Evolutionary conservation across 1,140 invertebrate genomes (phyloP).

Genomic region (Leptopilina boulardi): DNA sequence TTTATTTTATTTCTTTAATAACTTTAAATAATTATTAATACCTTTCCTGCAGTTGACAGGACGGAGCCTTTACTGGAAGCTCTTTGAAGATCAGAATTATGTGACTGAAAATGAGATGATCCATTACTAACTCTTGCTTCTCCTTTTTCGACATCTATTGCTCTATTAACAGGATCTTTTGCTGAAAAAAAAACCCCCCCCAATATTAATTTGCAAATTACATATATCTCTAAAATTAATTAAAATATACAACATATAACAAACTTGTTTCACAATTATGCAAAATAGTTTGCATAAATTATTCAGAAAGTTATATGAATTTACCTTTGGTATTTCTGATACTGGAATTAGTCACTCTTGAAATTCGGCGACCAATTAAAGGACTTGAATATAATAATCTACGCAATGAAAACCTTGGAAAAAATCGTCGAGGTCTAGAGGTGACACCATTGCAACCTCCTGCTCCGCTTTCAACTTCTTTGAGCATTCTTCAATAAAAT

Average conservation of each 20-base stretch:
- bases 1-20: constrained; percentile 31
- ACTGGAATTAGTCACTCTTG: constrained; percentile 62
- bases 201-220: too few relatives aligned
- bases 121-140: constrained; percentile 68
- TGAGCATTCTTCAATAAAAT: constrained; percentile 65
- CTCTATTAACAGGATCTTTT: constrained; percentile 65
- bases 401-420: constrained; percentile 76
- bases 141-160: constrained; percentile 70
- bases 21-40: constrained; percentile 43
- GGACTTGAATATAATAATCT: constrained; percentile 76
- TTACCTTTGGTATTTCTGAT: constrained; percentile 65
- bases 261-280: constrained; percentile 43
- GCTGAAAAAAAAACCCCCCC: constrained; percentile 59
- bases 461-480: constrained; percentile 67
- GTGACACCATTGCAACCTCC: constrained; percentile 64
- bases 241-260: background rate
- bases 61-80: constrained; percentile 73
- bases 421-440: constrained; percentile 65
- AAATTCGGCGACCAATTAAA: constrained; percentile 73
- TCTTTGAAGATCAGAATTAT: constrained; percentile 70
- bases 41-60: constrained; percentile 72
- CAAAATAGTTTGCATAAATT: constrained; percentile 1
- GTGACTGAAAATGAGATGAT: constrained; percentile 68
- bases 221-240: constrained; percentile 30
- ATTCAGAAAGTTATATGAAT: constrained; percentile 9